These are phyloP conservation scores for Henicopernis longicauda DNA, from an alignment of 2,113 vertebrate genomes.

Conservation along the genomic window DNA sequence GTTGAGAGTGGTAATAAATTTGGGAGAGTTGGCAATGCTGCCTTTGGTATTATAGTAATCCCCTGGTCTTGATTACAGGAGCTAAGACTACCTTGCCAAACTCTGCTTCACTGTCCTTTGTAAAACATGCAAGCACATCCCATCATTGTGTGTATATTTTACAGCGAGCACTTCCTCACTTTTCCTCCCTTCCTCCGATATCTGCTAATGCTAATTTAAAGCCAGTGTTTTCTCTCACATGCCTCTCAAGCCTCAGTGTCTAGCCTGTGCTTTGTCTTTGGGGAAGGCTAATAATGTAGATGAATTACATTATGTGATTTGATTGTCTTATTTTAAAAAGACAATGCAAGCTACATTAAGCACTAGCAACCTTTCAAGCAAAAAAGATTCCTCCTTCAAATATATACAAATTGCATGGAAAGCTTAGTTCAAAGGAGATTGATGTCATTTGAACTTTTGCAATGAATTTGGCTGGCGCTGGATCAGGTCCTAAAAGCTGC, in stretches of 20 bases:
- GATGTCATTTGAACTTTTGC: background rate
- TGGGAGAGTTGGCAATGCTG: background rate
- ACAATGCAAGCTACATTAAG: constrained; percentile 29
- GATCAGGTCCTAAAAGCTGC: background rate
- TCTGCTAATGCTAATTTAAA: background rate
- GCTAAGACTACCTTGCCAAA: background rate
- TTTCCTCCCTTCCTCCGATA: background rate
- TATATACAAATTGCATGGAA: background rate
- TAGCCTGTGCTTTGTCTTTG: constrained; percentile 1
- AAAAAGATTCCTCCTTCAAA: background rate
- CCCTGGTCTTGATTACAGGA: background rate
- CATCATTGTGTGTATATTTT: background rate
- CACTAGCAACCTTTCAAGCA: background rate
- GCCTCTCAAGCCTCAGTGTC: background rate
- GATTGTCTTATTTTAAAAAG: constrained; percentile 23
- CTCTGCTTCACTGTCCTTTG: background rate
- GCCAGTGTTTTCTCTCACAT: background rate
- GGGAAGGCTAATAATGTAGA: background rate
- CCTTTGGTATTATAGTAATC: background rate
- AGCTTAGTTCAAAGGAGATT: background rate
- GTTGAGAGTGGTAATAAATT: background rate
- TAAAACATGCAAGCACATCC: background rate
- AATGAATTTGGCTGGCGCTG: background rate
- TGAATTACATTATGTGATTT: constrained; percentile 14
- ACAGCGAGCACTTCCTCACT: background rate